A percentile compares a stretch with the other conserved stretches of the same genome.
These are phyloP conservation scores for Sorex fumeus DNA, from an alignment of 2,113 vertebrate species.

Conservation along the genomic window DNA sequence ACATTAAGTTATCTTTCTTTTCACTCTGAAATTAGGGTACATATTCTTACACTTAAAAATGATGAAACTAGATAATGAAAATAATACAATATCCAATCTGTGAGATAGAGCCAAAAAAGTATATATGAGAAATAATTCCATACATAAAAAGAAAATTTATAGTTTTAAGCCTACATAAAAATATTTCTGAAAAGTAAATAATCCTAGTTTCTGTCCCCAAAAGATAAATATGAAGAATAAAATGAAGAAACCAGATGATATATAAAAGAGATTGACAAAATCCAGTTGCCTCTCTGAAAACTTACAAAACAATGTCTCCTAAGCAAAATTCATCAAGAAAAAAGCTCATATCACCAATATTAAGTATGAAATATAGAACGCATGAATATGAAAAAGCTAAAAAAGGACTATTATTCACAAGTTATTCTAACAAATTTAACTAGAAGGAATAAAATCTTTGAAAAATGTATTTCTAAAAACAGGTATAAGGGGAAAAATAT, in stretches of 20 bases:
- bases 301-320: neutral
- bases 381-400: neutral
- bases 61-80: neutral
- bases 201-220: slow-evolving; percentile 22
- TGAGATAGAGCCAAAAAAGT: neutral
- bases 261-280: neutral
- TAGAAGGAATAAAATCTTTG: neutral
- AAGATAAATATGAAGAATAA: slow-evolving; percentile 42
- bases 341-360: slow-evolving; percentile 1
- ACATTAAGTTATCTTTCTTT: neutral
- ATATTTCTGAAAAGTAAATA: slow-evolving; percentile 11
- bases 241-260: slow-evolving; percentile 11
- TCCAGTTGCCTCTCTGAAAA: neutral
- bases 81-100: neutral
- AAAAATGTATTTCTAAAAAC: neutral
- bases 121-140: neutral
- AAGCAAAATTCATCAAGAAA: slow-evolving; percentile 2
- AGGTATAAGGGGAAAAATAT: neutral
- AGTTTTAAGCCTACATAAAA: slow-evolving; percentile 46
- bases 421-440: neutral
- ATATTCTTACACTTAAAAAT: neutral
- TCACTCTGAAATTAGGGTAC: neutral
- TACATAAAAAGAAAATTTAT: neutral
- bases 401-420: neutral
- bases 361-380: neutral